Evolutionary conservation across 2,888 invertebrate genomes (phyloP), one percentile per base, ranked within the genome.

Genomic region (Scotopteryx bipunctaria): DNA sequence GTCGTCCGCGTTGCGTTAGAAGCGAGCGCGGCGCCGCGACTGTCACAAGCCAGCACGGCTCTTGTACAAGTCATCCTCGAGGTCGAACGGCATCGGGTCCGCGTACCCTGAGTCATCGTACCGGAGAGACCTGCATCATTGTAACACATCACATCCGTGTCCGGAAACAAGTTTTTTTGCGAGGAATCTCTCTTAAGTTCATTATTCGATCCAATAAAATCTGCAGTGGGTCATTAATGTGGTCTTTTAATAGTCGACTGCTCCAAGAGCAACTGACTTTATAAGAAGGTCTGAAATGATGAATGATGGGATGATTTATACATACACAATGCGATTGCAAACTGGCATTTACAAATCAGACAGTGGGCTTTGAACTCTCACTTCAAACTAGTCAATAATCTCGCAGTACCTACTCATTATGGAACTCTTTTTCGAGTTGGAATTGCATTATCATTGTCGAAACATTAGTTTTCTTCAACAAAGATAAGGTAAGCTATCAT

Each of bases 61-160:
- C 72, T 94, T 94, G 78, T 92, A 94, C 64, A 93, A 70, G 57
- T 94, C 94, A 57, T 94, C 94, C 55, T 94, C 94, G 58, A 94
- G 89, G 67, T 94, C 94, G 60, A 94, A 91, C 0, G 92, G 93
- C 0, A 54, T 54, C 11, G 92, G 94, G 78, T 95, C 94, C 1
- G 93, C 93, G 71, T 94, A 94, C 4, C 94, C 94, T 14, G 94
- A 94, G 82, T 94, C 94, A 65, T 94, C 94, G 78, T 94, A 94
- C 35, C 93, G 88, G 15, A 91, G 73, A n/a, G 92, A 91, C 63
- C 93, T 90, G 81, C 64, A n/a, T n/a, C n/a, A n/a, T n/a, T n/a
- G n/a, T n/a, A n/a, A n/a, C n/a, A 29, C 32, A 31, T 19, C 32
- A 45, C 37, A 51, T 35, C 23, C 32, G 32, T 33, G 35, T 37